A percentile compares a stretch with the other conserved stretches of the same genome.
Evolutionary conservation across 2,888 invertebrate genomes (phyloP).

Genomic region (Sceliomorpha sp.): DNA sequence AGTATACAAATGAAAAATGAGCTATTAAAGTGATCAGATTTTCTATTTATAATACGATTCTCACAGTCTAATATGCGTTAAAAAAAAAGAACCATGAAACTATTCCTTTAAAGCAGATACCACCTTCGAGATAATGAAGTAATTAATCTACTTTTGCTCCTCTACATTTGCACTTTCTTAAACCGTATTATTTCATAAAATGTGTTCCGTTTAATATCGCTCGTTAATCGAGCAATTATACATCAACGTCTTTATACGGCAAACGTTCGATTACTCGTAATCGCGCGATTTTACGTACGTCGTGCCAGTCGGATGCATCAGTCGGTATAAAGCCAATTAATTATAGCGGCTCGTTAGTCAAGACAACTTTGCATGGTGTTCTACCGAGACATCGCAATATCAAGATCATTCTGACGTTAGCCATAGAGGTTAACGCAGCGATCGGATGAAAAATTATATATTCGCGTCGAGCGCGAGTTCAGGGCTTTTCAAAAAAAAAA

Average conservation of each 20-base stretch:
- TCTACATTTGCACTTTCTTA: too few species aligned
- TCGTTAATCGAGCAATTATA: constrained; percentile 13
- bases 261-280: constrained; percentile 36
- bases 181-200: too few species aligned
- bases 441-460: constrained; percentile 31
- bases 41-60: too few species aligned
- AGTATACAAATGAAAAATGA: too few species aligned
- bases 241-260: constrained; percentile 22
- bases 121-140: too few species aligned
- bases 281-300: constrained; percentile 44
- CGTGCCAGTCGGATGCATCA: constrained; percentile 54
- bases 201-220: neutral
- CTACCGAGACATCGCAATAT: constrained; percentile 36
- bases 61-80: too few species aligned
- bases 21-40: too few species aligned
- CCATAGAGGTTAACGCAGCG: constrained; percentile 22
- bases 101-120: too few species aligned
- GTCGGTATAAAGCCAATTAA: constrained; percentile 42
- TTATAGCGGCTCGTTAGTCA: constrained; percentile 47
- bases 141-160: too few species aligned
- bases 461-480: constrained; percentile 13
- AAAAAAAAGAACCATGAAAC: too few species aligned
- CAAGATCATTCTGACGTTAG: constrained; percentile 47
- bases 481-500: too few species aligned
- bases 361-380: constrained; percentile 45